Percentiles rank a stretch among this genome's conserved stretches.
phyloP scores from a whole-genome alignment of 2,888 invertebrate genomes.

The Mimachlamys varia region DNA sequence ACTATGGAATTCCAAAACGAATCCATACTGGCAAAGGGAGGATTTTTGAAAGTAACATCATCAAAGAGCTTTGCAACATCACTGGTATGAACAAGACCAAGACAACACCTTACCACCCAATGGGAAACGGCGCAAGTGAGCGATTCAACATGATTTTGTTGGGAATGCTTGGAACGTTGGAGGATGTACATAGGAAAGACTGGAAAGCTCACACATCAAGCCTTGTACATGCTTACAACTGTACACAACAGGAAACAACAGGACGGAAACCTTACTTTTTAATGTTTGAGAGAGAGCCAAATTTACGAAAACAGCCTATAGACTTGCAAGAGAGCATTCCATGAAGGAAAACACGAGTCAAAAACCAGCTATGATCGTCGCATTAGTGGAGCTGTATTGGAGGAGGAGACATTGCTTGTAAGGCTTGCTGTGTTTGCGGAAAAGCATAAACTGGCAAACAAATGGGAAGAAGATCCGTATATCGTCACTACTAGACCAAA shows the following conservation, averaged over 20 bases:
- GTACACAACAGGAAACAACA: not conserved
- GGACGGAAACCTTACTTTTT: not conserved
- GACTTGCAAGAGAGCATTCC: not conserved
- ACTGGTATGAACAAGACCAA: not conserved
- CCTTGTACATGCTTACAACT: not conserved
- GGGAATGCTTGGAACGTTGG: not conserved
- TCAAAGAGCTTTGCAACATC: not conserved
- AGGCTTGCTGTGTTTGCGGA: not conserved
- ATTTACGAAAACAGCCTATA: not conserved
- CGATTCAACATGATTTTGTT: not conserved
- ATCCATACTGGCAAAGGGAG: not conserved
- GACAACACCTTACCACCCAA: too few species aligned
- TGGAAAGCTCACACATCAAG: not conserved
- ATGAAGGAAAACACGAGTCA: not conserved
- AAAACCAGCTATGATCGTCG: not conserved
- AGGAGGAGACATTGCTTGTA: not conserved
- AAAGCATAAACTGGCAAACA: not conserved
- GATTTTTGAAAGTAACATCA: not conserved
- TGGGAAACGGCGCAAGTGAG: not conserved
- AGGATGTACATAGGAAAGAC: not conserved
- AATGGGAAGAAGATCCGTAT: not conserved
- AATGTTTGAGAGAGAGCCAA: not conserved
- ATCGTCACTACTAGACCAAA: not conserved
- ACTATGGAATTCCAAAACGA: not conserved
- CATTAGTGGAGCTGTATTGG: not conserved